Conservation (phyloP, 2,888 invertebrate genomes). For the Drosophila mettleri region DNA sequence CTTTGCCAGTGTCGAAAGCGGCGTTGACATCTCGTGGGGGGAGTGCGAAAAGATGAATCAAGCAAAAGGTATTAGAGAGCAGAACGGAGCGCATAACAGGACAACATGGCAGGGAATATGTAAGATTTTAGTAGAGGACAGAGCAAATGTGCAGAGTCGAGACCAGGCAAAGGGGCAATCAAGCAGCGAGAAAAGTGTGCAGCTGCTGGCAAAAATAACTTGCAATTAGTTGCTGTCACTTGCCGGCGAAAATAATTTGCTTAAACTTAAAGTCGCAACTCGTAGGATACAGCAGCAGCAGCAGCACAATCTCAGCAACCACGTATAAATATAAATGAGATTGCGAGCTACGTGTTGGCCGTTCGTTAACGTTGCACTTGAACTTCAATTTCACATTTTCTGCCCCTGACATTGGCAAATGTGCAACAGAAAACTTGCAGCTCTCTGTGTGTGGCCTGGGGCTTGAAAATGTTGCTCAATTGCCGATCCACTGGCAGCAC, state of each 20-base stretch:
- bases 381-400: slow-evolving; percentile 41
- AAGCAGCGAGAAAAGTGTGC: neutral
- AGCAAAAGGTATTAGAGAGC: slow-evolving; percentile 22
- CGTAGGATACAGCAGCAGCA: neutral
- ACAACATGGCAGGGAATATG: slow-evolving; percentile 41
- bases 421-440: slow-evolving; percentile 26
- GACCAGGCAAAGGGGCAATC: too few species aligned
- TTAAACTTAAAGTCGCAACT: slow-evolving; percentile 40
- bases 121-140: slow-evolving; percentile 34
- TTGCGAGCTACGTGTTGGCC: slow-evolving; percentile 36
- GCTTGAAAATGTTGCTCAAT: slow-evolving; percentile 51
- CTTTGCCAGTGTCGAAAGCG: slow-evolving; percentile 41
- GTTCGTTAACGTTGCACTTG: slow-evolving; percentile 56
- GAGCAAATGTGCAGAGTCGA: too few species aligned
- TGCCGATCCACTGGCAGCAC: slow-evolving; percentile 22
- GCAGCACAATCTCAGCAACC: neutral
- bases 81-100: slow-evolving; percentile 4
- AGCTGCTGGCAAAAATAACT: slow-evolving; percentile 51
- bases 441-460: slow-evolving; percentile 11
- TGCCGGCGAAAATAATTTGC: slow-evolving; percentile 47
- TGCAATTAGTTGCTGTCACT: slow-evolving; percentile 74
- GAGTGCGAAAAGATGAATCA: slow-evolving; percentile 8
- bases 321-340: slow-evolving; percentile 52
- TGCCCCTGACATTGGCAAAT: slow-evolving; percentile 67
- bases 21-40: slow-evolving; percentile 64